Evolutionary conservation across 2,888 invertebrate genomes (phyloP), one percentile per base, ranked within the genome.

Genomic region (Tipula unca): DNA sequence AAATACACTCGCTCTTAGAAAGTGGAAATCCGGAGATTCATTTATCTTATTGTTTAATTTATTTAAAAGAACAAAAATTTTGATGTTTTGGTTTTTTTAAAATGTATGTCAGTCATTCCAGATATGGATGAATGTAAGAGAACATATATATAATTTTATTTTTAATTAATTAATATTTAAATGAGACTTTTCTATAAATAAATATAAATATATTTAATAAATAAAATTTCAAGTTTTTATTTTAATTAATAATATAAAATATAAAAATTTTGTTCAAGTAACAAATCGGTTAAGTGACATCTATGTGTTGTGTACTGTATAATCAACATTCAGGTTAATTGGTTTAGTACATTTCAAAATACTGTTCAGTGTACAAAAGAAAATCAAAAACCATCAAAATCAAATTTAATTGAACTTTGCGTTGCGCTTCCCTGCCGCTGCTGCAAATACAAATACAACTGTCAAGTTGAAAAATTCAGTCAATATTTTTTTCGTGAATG

Each of bases 1-100:
- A 99, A 99, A 93, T 97, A 97, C 91, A 97, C 97, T 87, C 94
- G 97, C 89, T 95, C 96, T 89, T 95, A 94, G 17, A 84, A 20
- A 84, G 13, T 84, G 1, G 0, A 17, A 36, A 20, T 1, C 17
- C 6, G 6, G 36, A 36, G 20, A 36, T 84, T 84, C 17, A 10
- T n/a, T 84, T 32, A 84, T 84, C 17, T 6, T 84, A 20, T 6
- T 84, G 17, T 36, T 36, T 84, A 36, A 84, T 84, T 83, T 83
- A 69, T 69, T 69, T 83, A 29, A n/a, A n/a, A 83, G 36, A 35
- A n/a, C 39, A 8, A 85, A 85, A 36, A 39, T 20, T 29, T 29
- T 17, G 10, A 8, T 69, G 6, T 69, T 17, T 39, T 35, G 20
- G 10, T 17, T 54, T 17, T 69, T 69, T 39, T 85, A 39, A 85